These are phyloP conservation scores for Cnemophilus loriae DNA, from an alignment of 2,113 vertebrate species.

Conservation along the genomic window DNA sequence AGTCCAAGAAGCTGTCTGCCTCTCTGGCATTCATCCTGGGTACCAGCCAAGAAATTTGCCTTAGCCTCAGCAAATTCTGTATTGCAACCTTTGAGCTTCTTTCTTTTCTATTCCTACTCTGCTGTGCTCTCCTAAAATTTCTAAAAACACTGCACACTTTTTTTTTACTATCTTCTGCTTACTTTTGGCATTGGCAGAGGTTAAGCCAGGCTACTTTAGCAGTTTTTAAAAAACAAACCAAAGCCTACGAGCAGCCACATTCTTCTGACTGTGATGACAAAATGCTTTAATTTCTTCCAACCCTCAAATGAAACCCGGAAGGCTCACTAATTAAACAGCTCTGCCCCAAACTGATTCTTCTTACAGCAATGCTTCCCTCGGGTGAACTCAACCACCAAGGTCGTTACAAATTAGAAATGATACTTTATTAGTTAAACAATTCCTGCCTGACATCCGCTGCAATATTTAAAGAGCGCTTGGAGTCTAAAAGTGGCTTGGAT, in stretches of 20 bases:
- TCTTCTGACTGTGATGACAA: constrained; percentile 50
- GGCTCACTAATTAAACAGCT: constrained; percentile 54
- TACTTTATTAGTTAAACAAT: constrained; percentile 51
- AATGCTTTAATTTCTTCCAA: constrained; percentile 58
- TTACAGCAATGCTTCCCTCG: background rate
- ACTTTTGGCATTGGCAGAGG: background rate
- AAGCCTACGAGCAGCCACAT: background rate
- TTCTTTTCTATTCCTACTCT: background rate
- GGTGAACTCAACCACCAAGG: constrained; percentile 18
- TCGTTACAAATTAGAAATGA: constrained; percentile 28
- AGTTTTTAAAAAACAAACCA: background rate
- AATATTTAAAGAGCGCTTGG: background rate
- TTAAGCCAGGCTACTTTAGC: background rate
- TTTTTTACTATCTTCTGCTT: background rate
- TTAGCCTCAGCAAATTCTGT: background rate
- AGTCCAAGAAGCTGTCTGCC: background rate
- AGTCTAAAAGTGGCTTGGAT: background rate
- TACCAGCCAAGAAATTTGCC: background rate
- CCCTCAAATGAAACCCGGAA: background rate
- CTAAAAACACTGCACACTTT: background rate
- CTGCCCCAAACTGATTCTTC: constrained; percentile 31
- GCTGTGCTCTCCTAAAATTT: background rate
- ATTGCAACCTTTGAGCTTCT: background rate
- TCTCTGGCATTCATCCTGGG: background rate
- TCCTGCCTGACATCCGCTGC: background rate